Conservation (phyloP, 2,888 invertebrate genomes). For the Malthinus flaveolus region DNA sequence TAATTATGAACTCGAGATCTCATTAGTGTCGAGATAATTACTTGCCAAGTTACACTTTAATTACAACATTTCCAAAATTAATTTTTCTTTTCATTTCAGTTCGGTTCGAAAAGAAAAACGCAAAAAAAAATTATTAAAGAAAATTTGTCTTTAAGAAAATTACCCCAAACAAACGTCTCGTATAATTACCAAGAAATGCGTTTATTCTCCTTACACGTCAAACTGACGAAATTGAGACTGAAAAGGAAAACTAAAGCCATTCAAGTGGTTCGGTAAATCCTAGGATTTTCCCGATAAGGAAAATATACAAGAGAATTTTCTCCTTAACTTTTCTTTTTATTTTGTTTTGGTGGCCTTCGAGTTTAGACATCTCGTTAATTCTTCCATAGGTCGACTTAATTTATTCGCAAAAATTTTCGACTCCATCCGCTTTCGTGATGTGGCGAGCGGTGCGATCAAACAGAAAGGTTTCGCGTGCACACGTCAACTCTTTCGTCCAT, state of each 20-base stretch:
- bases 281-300: conserved; percentile 22
- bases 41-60: conserved; percentile 42
- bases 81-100: conserved; percentile 29
- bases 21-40: conserved; percentile 39
- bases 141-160: background rate
- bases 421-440: conserved; percentile 42
- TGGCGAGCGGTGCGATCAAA: conserved; percentile 17
- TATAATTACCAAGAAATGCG: conserved; percentile 1
- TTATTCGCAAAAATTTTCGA: conserved; percentile 39
- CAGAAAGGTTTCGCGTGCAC: conserved; percentile 19
- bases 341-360: background rate
- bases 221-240: conserved; percentile 27
- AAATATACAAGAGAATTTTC: conserved; percentile 27
- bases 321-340: background rate
- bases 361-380: conserved; percentile 23
- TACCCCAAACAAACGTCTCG: background rate
- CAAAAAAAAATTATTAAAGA: background rate
- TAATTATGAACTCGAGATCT: conserved; percentile 42
- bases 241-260: conserved; percentile 20
- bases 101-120: conserved; percentile 12
- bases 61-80: conserved; percentile 39
- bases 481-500: conserved; percentile 39
- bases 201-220: conserved; percentile 20
- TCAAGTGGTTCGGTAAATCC: conserved; percentile 24
- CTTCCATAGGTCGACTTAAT: conserved; percentile 30